A percentile compares a stretch with the other conserved stretches of the same genome.
phyloP scores from a whole-genome alignment of 2,888 invertebrate species.

The Labia minor region DNA sequence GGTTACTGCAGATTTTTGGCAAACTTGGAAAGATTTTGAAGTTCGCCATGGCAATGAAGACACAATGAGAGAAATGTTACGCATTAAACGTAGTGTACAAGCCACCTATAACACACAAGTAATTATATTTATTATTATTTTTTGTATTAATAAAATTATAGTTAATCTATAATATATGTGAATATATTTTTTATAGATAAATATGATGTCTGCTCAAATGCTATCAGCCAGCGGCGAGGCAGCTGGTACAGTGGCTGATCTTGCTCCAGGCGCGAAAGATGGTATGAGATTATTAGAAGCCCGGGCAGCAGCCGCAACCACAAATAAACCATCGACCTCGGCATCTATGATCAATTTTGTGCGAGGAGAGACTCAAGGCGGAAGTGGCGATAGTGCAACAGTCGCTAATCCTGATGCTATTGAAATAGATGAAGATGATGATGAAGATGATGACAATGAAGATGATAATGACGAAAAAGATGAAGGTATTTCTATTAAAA shows the following conservation, averaged over 20 bases:
- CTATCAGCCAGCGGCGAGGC: constrained; percentile 61
- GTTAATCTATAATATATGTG: neutral
- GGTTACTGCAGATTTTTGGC: constrained; percentile 87
- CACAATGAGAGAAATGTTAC: constrained; percentile 96
- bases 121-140: neutral
- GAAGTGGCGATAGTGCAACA: constrained; percentile 46
- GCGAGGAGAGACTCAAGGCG: constrained; percentile 73
- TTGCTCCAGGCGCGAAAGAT: constrained; percentile 66
- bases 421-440: constrained; percentile 63
- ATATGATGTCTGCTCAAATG: constrained; percentile 99
- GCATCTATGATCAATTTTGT: constrained; percentile 69
- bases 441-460: constrained; percentile 48
- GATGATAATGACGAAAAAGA: constrained; percentile 37
- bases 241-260: constrained; percentile 57
- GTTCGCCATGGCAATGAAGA: constrained; percentile 98
- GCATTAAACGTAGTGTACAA: constrained; percentile 94
- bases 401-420: constrained; percentile 82
- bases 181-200: constrained; percentile 40
- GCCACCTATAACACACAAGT: constrained; percentile 96
- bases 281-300: constrained; percentile 83
- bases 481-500: constrained; percentile 30
- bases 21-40: constrained; percentile 99
- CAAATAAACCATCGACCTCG: constrained; percentile 29
- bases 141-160: too few species aligned
- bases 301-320: constrained; percentile 46